These are phyloP conservation scores for Catharus fuscescens DNA, from an alignment of 2,113 vertebrate species.

Conservation along the genomic window DNA sequence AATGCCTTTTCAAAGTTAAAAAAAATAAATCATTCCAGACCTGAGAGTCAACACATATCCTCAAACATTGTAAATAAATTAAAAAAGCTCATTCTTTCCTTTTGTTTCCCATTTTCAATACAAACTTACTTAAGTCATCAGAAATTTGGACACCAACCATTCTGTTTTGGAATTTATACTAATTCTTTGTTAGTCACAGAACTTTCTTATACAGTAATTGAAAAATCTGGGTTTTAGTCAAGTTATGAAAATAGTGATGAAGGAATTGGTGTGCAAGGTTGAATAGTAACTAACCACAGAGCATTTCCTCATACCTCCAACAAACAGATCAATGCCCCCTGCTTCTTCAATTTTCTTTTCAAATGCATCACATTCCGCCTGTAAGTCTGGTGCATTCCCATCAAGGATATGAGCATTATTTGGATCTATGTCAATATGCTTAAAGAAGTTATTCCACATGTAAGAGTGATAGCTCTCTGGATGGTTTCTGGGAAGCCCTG, in stretches of 20 bases:
- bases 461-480: slow-evolving; percentile 87
- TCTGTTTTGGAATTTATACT: neutral
- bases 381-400: slow-evolving; percentile 80
- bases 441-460: slow-evolving; percentile 88
- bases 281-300: neutral
- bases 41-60: neutral
- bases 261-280: neutral
- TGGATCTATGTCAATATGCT: slow-evolving; percentile 85
- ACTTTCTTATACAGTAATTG: neutral
- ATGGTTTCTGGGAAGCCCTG: slow-evolving; percentile 84
- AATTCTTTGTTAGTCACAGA: neutral
- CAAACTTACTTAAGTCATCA: neutral
- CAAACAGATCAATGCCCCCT: slow-evolving; percentile 84
- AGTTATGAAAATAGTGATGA: neutral
- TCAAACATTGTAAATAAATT: neutral
- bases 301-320: slow-evolving; percentile 76
- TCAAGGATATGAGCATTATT: slow-evolving; percentile 84
- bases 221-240: neutral
- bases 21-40: slow-evolving; percentile 30
- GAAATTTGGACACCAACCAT: slow-evolving; percentile 23
- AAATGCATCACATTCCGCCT: slow-evolving; percentile 83
- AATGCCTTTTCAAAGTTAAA: slow-evolving; percentile 80
- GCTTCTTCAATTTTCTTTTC: slow-evolving; percentile 84
- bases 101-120: neutral
- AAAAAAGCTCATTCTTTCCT: neutral